Base-by-base conservation (phyloP, 2,113 vertebrate genomes). In the Alaudala cheleensis region DNA sequence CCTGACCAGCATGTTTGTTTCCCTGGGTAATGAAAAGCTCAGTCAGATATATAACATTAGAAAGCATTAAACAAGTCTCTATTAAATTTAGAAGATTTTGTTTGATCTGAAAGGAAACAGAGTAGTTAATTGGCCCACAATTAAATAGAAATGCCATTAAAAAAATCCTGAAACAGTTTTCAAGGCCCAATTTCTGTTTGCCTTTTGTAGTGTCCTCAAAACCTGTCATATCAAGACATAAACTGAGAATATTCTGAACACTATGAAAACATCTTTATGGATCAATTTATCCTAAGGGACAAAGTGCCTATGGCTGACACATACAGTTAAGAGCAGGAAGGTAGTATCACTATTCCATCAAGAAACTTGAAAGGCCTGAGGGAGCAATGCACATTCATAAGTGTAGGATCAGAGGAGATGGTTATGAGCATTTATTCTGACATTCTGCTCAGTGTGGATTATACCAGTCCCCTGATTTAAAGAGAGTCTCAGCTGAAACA, bases 131-230 rank as follows among this genome's bases (percentile, higher is more conserved):
- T 96, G 87, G 56, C 24, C 74, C 66, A 88, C 82, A 94, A 97
- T 97, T 97, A 95, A 97, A 97, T 96, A 93, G 80, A 97, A 96
- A 94, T 82, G 42, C 77, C 84, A 94, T 95, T 92, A 15, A 77
- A 94, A 89, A 86, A 83, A 47, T 33, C 28, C 61, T 71, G 89
- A 95, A 95, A 95, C 29, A 77, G 87, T 80, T 95, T 94, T 58
- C 91, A 85, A 93, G 85, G 73, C 70, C 67, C 54, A 79, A 17
- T 87, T 96, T 96, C 87, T 94, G 49, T 51, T 86, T 96, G 88
- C 71, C 39, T 92, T 77, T 85, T 85, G 66, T 19, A 69, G 53
- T 56, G 72, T 58, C 76, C 79, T 81, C 77, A 84, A 93, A 95
- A 85, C 45, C 74, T 74, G 34, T 86, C 60, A 71, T 78, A 86